Evolutionary conservation across 2,888 invertebrate genomes (phyloP).

Genomic region (Steinernema hermaphroditum): DNA sequence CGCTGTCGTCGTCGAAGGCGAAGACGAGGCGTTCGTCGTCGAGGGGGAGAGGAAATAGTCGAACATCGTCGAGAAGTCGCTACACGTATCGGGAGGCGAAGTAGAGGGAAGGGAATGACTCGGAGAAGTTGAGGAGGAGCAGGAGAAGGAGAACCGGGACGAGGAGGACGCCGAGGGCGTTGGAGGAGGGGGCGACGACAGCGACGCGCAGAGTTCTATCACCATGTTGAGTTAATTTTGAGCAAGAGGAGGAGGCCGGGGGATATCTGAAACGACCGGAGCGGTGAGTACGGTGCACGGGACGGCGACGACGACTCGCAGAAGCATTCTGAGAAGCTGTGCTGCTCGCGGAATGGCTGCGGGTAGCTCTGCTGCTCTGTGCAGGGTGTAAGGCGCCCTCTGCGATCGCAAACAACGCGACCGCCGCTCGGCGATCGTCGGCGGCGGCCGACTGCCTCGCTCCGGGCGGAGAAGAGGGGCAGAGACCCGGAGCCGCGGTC

Average conservation of each 20-base stretch:
- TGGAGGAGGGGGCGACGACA: conserved; percentile 24
- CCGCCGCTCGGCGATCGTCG: conserved; percentile 23
- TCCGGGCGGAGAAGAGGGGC: neutral
- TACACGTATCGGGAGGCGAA: conserved; percentile 19
- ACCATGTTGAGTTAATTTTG: conserved; percentile 26
- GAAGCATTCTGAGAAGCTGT: conserved; percentile 16
- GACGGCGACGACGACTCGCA: neutral
- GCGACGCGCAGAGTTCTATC: conserved; percentile 25
- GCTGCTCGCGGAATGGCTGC: neutral
- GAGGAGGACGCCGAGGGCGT: conserved; percentile 23
- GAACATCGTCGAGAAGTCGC: conserved; percentile 16
- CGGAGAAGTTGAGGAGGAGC: conserved; percentile 3
- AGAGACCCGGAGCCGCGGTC: conserved; percentile 4
- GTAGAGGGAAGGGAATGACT: neutral
- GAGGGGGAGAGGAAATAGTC: conserved; percentile 24
- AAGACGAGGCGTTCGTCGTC: conserved; percentile 21
- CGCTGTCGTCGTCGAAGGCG: conserved; percentile 25
- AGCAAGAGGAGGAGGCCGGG: conserved; percentile 26
- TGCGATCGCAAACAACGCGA: conserved; percentile 26
- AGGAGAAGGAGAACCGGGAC: neutral
- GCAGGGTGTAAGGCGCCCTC: conserved; percentile 28
- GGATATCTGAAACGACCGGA: conserved; percentile 19
- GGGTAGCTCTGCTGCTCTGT: conserved; percentile 11
- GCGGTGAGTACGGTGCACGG: neutral
- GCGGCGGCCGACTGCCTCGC: conserved; percentile 24